Evolutionary conservation across 2,797 vertebrate genomes (phyloP), one percentile per base, ranked within the genome.

Genomic region (Sebastes steindachneri): DNA sequence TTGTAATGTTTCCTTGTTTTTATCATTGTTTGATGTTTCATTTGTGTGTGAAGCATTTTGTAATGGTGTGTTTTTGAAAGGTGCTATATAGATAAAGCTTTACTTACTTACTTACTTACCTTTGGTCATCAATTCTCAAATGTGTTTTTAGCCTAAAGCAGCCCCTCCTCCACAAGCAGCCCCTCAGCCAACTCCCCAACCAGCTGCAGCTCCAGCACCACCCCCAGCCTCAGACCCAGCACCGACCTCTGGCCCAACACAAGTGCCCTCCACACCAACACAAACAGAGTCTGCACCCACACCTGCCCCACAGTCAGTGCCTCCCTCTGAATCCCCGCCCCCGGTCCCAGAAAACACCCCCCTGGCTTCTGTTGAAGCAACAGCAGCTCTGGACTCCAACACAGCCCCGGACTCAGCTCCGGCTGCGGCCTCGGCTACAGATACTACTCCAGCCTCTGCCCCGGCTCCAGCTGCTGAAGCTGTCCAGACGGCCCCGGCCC

Each of bases 101-200:
- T 37, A 37, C 11, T 37, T 37, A 37, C 35, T 33, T 33, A 33
- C 33, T 37, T 12, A 37, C 35, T 37, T 12, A 37, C 37, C 23
- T 25, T 55, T 41, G 5, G 17, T 57, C 12, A 48, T 55, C 19
- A 4, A 2, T 66, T 68, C 15, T 74, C 19, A 37, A 59, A 66
- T 89, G 14, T 86, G 48, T 65, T 85, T 68, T 53, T 73, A 96
- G 95, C 85, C 93, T 23, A 96, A 96, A 94, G 65, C 92, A 66
- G 53, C 90, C 7, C 75, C 88, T 25, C 51, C 93, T 60, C 35
- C 89, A 63, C 89, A 90, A 84, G 75, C 62, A 62, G 63, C 86
- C 33, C 66, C 90, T 54, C 89, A 93, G 65, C 64, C 82, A n/a
- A 60, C 84, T 28, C 82, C 85, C 41, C 79, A 84, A 14, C 10